These are phyloP conservation scores for Pycnonotus jocosus DNA, from an alignment of 2,113 vertebrate species.

Conservation along the genomic window DNA sequence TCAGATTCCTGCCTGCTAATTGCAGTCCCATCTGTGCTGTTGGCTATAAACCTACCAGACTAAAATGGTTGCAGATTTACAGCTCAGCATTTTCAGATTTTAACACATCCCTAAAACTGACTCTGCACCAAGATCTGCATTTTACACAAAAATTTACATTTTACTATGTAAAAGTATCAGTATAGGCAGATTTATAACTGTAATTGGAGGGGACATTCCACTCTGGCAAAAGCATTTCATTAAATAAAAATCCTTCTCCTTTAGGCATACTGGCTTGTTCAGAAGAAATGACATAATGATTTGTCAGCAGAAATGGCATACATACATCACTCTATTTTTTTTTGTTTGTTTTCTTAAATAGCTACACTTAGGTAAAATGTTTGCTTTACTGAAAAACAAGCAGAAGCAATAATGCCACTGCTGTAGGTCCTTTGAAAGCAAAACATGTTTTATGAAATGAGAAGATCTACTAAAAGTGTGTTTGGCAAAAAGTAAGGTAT, in stretches of 20 bases:
- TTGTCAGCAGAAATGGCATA: not conserved
- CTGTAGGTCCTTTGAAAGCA: not conserved
- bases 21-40: not conserved
- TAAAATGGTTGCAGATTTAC: not conserved
- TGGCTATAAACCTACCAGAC: not conserved
- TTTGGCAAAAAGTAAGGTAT: not conserved
- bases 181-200: not conserved
- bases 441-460: not conserved
- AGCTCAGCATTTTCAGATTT: not conserved
- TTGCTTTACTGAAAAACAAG: not conserved
- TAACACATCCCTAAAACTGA: not conserved
- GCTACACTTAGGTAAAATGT: not conserved
- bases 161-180: not conserved
- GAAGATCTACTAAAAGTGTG: not conserved
- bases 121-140: not conserved
- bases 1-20: conserved; percentile 47
- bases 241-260: not conserved
- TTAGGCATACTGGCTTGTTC: not conserved
- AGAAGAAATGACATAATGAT: not conserved
- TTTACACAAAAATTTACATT: not conserved
- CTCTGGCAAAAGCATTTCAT: not conserved
- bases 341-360: not conserved
- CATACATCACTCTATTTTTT: not conserved
- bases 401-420: not conserved
- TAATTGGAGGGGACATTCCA: not conserved